phyloP scores from a whole-genome alignment of 2,113 vertebrate species.

The Centropus unirufus region DNA sequence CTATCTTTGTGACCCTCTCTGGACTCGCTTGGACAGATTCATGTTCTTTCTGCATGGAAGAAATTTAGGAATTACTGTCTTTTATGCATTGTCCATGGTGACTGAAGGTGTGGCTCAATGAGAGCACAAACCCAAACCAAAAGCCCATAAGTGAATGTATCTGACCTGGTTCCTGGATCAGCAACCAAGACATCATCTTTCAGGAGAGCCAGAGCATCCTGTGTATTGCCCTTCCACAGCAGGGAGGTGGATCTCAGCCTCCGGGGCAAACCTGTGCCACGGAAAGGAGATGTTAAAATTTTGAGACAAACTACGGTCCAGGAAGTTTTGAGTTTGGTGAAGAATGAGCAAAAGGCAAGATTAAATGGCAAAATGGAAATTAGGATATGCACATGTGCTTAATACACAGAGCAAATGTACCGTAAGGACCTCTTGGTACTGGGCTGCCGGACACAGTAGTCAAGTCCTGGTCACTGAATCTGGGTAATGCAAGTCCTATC shows the following conservation, averaged over 20 bases:
- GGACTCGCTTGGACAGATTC: too few relatives aligned
- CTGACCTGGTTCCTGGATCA: slow-evolving; percentile 90
- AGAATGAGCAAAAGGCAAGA: neutral
- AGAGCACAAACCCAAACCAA: neutral
- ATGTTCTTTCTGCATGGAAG: neutral
- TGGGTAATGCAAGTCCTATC: neutral
- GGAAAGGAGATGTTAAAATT: neutral
- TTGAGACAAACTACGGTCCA: neutral
- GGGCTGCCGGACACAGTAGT: neutral
- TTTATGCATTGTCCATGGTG: neutral
- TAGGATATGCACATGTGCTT: rapidly evolving
- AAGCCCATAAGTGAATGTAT: rapidly evolving
- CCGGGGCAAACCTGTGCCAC: slow-evolving; percentile 83
- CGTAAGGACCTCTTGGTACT: neutral
- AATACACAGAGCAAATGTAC: neutral
- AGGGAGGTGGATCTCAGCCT: slow-evolving; percentile 86
- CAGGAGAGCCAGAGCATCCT: slow-evolving; percentile 82
- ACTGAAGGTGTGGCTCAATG: neutral
- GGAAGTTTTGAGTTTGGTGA: neutral
- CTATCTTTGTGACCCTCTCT: too few relatives aligned
- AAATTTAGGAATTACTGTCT: neutral
- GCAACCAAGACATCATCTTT: slow-evolving; percentile 88
- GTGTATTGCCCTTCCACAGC: slow-evolving; percentile 85
- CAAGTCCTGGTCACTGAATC: neutral
- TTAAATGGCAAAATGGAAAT: neutral